A percentile compares a stretch with the other conserved stretches of the same genome.
phyloP scores from a whole-genome alignment of 2,888 invertebrate species.

The Ophioninae sp. region DNA sequence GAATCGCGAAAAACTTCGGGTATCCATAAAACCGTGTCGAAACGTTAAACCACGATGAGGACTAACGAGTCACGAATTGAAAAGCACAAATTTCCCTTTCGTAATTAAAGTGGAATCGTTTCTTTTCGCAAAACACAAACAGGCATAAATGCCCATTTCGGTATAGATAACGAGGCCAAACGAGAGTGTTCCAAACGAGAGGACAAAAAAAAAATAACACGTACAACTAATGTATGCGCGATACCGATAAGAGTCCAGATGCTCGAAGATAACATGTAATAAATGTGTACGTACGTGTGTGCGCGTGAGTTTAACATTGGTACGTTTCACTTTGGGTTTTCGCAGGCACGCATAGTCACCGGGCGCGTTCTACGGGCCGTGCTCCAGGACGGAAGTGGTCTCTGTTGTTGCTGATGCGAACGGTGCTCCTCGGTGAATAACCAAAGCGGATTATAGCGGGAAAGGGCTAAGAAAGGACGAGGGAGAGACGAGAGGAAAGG shows the following conservation, averaged over 20 bases:
- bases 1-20: too few species aligned
- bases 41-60: too few species aligned
- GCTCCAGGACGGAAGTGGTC: conserved; percentile 58
- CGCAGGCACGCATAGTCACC: conserved; percentile 65
- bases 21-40: too few species aligned
- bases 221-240: conserved; percentile 18
- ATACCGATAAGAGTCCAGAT: conserved; percentile 16
- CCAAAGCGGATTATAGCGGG: conserved; percentile 15
- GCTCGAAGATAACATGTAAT: conserved; percentile 17
- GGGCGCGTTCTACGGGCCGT: conserved; percentile 65
- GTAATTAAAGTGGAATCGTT: neutral
- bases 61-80: too few species aligned
- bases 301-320: neutral
- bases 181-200: neutral
- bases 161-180: neutral
- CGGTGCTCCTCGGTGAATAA: conserved; percentile 43
- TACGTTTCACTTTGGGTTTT: conserved; percentile 20
- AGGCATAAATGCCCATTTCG: neutral
- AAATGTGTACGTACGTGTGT: neutral
- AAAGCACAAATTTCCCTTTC: neutral
- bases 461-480: conserved; percentile 53
- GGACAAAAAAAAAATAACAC: neutral
- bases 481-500: neutral
- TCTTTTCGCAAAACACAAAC: neutral
- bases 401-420: conserved; percentile 18